Base-by-base conservation (phyloP, 2,113 vertebrate species). In the Archilochus colubris region DNA sequence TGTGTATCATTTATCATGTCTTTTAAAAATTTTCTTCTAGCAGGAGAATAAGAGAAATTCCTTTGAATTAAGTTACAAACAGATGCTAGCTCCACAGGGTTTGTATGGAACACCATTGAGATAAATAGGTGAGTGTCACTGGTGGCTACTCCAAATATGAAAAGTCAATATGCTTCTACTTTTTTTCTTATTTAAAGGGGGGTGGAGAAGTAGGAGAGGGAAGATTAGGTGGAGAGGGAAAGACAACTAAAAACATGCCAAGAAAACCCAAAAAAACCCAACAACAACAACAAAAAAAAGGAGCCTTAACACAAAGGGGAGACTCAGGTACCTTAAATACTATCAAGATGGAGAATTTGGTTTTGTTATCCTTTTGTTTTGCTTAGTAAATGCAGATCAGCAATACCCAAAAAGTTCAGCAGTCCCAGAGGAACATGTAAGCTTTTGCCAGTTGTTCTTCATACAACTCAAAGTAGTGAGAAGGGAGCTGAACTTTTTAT, bases 11-110 rank as follows among this genome's bases (percentile, higher is more conserved):
- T 86, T 79, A 20, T 30, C n/a, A 66, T 12, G 4, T 64, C 54
- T 50, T 86, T 14, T 53, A 79, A 74, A 73, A 14, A 20, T 61
- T 76, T 68, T 86, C n/a, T 93, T 78, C 33, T 80, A 94, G 61
- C 57, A 91, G 68, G 48, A 74, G 6, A 14, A 43, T 61, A 40
- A 72, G 36, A 81, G 33, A 55, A 25, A 79, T 14, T 82, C 21
- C 50, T 86, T 67, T 70, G 59, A 89, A 73, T 12, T 17, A 68
- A 54, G 40, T 51, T 51, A 30, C n/a, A 76, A 33, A 38, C n/a
- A 58, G 50, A 30, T 89, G 21, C 44, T 62, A 18, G 25, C 57
- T 55, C 27, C 18, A 23, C 13, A 51, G 67, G n/a, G 31, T 27
- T 85, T 72, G 46, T 62, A 3, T 16, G 44, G 48, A 59, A 27